Base-by-base conservation (phyloP, 2,888 invertebrate species). In the Nesidiocoris tenuis region DNA sequence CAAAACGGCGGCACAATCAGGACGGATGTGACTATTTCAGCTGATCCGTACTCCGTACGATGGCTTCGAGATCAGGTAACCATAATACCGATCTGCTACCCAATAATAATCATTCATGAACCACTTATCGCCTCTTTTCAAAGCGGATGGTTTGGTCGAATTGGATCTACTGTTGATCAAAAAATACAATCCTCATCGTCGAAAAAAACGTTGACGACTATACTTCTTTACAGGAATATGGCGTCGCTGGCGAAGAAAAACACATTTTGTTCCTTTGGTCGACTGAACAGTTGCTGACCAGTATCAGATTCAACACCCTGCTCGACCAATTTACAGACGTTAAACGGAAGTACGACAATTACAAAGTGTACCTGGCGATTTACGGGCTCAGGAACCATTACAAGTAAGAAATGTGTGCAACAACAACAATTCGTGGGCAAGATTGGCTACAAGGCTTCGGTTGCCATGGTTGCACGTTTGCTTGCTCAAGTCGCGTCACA, bases 381-480 rank as follows among this genome's bases (percentile, higher is more conserved):
- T 84, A 84, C 76, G 86, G 85, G 0, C 81, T 81, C 9, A 81
- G 84, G 57, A 83, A 85, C 3, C 86, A 86, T 79, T 86, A 85
- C 78, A 85, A 84, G 87, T 86, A 78, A 82, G 83, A n/a, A n/a
- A n/a, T n/a, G n/a, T n/a, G n/a, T n/a, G n/a, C n/a, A n/a, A n/a
- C n/a, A n/a, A n/a, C n/a, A n/a, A n/a, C n/a, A n/a, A n/a, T n/a
- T n/a, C n/a, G n/a, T n/a, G n/a, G n/a, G n/a, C n/a, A n/a, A n/a
- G n/a, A n/a, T n/a, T n/a, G n/a, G n/a, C n/a, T n/a, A n/a, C n/a
- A n/a, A n/a, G n/a, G n/a, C n/a, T n/a, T n/a, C n/a, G n/a, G n/a
- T n/a, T n/a, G 68, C 75, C 65, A 22, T 72, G 76, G 63, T n/a
- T n/a, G n/a, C n/a, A n/a, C n/a, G n/a, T n/a, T n/a, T n/a, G n/a